These are phyloP conservation scores for Drosophila kokeensis DNA, from an alignment of 2,888 invertebrate genomes.

Conservation along the genomic window DNA sequence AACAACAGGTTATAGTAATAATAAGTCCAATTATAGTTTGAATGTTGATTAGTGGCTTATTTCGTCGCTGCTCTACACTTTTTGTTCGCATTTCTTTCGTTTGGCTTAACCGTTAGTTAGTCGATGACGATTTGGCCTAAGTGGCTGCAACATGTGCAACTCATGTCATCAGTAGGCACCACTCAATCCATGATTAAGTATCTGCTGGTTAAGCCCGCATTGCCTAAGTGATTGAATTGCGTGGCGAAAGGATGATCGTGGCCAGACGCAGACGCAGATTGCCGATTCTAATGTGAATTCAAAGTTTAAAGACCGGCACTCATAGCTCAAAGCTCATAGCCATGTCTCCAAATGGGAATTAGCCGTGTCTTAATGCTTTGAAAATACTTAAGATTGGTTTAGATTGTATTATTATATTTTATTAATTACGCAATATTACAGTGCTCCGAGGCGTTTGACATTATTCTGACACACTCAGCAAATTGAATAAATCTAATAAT, in stretches of 20 bases:
- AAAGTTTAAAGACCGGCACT: background rate
- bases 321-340: background rate
- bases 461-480: background rate
- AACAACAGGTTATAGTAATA: conserved; percentile 47
- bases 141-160: conserved; percentile 14
- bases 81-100: conserved; percentile 6
- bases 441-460: background rate
- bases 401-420: background rate
- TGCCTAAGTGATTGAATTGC: background rate
- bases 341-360: background rate
- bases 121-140: conserved; percentile 22
- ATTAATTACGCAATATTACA: background rate
- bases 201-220: background rate
- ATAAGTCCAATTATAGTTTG: conserved; percentile 59
- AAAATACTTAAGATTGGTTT: background rate
- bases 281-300: background rate
- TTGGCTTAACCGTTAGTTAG: conserved; percentile 50
- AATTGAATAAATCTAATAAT: background rate
- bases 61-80: conserved; percentile 36
- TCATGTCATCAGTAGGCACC: background rate
- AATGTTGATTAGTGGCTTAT: conserved; percentile 15
- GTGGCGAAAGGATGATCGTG: background rate
- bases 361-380: background rate
- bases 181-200: background rate
- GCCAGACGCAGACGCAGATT: background rate